Conservation (phyloP, 2,888 invertebrate genomes). For the Homarus gammarus region DNA sequence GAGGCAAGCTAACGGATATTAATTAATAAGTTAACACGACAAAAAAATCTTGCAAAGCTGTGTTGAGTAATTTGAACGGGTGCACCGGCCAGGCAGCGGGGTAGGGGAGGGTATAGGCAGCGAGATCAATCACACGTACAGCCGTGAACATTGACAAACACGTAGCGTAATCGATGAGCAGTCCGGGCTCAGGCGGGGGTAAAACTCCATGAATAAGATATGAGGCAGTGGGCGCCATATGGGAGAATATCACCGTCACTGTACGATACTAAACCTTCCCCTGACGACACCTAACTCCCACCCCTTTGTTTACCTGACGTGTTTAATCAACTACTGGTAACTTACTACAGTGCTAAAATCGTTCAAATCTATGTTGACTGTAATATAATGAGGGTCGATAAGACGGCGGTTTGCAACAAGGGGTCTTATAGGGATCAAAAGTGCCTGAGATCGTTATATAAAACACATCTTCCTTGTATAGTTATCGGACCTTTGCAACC, state of each 20-base stretch:
- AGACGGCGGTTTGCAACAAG: background rate
- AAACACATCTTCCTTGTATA: background rate
- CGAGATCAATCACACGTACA: conserved; percentile 30
- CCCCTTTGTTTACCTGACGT: background rate
- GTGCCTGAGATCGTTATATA: too few relatives aligned
- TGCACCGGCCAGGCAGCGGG: too few relatives aligned
- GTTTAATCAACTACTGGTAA: background rate
- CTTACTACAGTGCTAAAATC: background rate
- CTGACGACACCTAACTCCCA: too few relatives aligned
- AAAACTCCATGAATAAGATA: conserved; percentile 40
- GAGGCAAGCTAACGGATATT: too few relatives aligned
- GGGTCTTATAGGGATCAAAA: background rate
- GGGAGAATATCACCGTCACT: too few relatives aligned
- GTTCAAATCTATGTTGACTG: background rate
- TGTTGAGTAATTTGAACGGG: too few relatives aligned
- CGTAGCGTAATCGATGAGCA: conserved; percentile 28
- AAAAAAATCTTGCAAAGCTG: too few relatives aligned
- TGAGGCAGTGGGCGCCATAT: background rate
- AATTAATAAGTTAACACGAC: too few relatives aligned
- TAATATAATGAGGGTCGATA: background rate
- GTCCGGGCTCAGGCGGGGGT: conserved; percentile 17
- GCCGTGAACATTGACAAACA: conserved; percentile 22
- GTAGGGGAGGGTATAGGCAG: background rate
- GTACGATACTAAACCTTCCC: too few relatives aligned
- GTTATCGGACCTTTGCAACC: background rate